Conservation (phyloP, 2,797 vertebrate species). For the Sebastes wilsoni region DNA sequence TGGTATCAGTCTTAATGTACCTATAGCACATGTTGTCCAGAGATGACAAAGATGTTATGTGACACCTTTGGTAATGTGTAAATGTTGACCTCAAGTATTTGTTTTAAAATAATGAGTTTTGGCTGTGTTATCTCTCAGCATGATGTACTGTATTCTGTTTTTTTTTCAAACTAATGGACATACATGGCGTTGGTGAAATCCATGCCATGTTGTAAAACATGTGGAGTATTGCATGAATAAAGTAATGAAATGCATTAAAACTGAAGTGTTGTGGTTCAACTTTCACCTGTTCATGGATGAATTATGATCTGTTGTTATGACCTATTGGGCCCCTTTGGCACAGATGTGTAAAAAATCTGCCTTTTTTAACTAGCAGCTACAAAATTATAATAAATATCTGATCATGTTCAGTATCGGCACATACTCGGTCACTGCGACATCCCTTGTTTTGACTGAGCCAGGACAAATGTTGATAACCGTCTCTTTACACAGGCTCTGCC, state of each 20-base stretch:
- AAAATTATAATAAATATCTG: background rate
- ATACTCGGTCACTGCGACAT: too few relatives aligned
- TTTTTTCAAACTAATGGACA: slow-evolving; percentile 31
- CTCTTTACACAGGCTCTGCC: background rate
- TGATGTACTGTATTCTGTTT: slow-evolving; percentile 47
- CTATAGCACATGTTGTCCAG: slow-evolving; percentile 29
- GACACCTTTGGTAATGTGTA: slow-evolving; percentile 46
- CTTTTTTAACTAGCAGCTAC: background rate
- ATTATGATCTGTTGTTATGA: background rate
- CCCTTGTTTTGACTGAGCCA: too few relatives aligned
- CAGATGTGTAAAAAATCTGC: background rate
- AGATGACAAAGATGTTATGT: slow-evolving; percentile 33
- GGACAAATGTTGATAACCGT: background rate
- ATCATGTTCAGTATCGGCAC: too few relatives aligned
- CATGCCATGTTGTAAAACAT: slow-evolving; percentile 42
- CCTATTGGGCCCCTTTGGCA: background rate
- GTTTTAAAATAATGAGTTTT: slow-evolving; percentile 72
- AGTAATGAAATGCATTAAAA: slow-evolving; percentile 29
- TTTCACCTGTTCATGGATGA: background rate
- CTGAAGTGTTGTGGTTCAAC: background rate
- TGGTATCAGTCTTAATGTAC: slow-evolving; percentile 50
- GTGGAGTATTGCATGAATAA: slow-evolving; percentile 75
- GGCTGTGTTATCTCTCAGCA: slow-evolving; percentile 71
- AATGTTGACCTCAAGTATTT: slow-evolving; percentile 66
- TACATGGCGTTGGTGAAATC: slow-evolving; percentile 23